Evolutionary conservation across 2,113 vertebrate genomes (phyloP), one percentile per base, ranked within the genome.

Genomic region (Carassius auratus): DNA sequence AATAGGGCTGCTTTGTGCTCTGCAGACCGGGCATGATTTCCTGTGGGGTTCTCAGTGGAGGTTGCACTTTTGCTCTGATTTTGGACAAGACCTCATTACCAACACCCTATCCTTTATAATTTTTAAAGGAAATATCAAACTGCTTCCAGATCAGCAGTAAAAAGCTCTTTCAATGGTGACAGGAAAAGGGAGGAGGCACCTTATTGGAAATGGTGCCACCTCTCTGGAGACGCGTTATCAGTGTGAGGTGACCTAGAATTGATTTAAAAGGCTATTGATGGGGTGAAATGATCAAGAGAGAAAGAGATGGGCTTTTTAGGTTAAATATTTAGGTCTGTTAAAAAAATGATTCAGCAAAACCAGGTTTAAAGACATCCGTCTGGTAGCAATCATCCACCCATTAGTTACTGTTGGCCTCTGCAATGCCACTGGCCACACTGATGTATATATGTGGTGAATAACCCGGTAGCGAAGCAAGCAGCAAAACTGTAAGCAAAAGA

Each of bases 1-100:
- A 84, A 89, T 82, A 89, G 86, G 71, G 21, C 30, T 33, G 66
- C 71, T 87, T 84, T 87, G 84, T 89, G 38, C 42, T 74, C 62
- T 76, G 15, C 62, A 81, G 82, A 78, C 74, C 74, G 45, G 84
- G 50, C 59, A n/a, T 68, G 83, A 78, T 73, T 87, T 85, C 83
- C 83, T 75, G 23, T 57, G 78, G 23, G 50, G 73, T 52, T 76
- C 30, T 75, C 36, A 84, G 13, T 59, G 75, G 55, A 68, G 42
- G 48, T 45, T 86, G 55, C 36, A 17, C 55, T 84, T 85, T 83
- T 55, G 33, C 30, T 76, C 79, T 74, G 64, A 61, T 83, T 21
- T 59, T 23, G n/a, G 68, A 75, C 57, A 61, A 76, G 48, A 30
- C 61, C 33, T 71, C 5, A 8, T 36, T 66, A 86, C 66, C 87